Evolutionary conservation across 2,797 vertebrate genomes (phyloP), one percentile per base, ranked within the genome.

Genomic region (Syngnathus acus): DNA sequence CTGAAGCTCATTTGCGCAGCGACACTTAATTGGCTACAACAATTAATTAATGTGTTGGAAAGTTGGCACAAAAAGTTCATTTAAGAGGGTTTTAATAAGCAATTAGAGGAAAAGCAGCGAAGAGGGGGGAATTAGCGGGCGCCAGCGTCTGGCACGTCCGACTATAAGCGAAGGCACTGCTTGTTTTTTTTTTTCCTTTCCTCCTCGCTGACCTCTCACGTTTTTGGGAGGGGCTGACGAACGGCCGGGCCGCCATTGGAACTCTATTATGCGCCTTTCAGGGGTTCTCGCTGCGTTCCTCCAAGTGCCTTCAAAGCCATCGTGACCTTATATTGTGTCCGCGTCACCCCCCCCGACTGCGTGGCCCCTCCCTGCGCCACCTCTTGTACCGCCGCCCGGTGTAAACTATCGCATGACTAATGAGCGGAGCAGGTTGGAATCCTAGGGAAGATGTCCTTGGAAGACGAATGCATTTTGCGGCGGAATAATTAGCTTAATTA

Each of bases 401-500:
- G 92, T 94, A 93, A 94, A 93, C 93, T 93, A 93, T 90, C 90
- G 92, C 93, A 92, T 93, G 93, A 93, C 92, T 95, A 94, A 95
- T 94, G 93, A 92, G 90, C 83, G 90, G 91, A 95, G 93, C 93
- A 94, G 94, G 93, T 93, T 94, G 93, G 91, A 93, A 93, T 94
- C 92, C 94, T 93, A 93, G 94, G 93, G 93, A 95, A 94, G 94
- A 95, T 93, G 94, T 95, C 94, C 93, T 95, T 95, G 94, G 94
- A 95, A 95, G 94, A 95, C 93, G 79, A 94, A 95, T 95, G 94
- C 82, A 95, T 95, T 95, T 95, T 95, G 57, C 94, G 93, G 93
- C 94, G 95, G 95, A 98, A 96, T 97, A 97, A 98, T 97, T 98
- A 98, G 97, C 95, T 96, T 98, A 97, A 98, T 97, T 96, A 98